These are phyloP conservation scores for Ondatra zibethicus DNA, from an alignment of 2,113 vertebrate genomes.

Conservation along the genomic window DNA sequence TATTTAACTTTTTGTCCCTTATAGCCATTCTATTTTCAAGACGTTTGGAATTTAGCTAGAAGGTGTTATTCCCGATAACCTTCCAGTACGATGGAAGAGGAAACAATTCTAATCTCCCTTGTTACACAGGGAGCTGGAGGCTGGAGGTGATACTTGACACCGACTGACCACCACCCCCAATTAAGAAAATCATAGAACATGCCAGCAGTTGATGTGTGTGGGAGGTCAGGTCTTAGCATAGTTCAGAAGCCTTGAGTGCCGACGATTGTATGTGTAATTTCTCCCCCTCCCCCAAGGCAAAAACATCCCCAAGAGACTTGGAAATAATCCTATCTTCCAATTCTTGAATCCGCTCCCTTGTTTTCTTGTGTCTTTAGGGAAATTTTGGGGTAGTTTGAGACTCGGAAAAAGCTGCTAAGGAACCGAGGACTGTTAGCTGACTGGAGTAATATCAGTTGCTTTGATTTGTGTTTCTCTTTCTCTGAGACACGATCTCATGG, in stretches of 20 bases:
- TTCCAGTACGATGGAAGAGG: neutral
- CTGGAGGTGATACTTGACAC: neutral
- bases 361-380: neutral
- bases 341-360: conserved; percentile 3
- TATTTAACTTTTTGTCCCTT: conserved; percentile 33
- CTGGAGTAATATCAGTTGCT: neutral
- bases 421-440: neutral
- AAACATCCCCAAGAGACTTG: neutral
- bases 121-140: neutral
- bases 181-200: conserved; percentile 45
- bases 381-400: conserved; percentile 10
- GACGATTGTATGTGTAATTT: neutral
- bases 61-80: neutral
- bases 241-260: neutral
- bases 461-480: neutral
- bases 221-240: neutral
- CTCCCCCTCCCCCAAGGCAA: neutral
- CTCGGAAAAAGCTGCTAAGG: neutral
- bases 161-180: neutral
- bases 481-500: neutral
- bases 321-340: neutral
- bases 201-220: neutral
- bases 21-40: neutral
- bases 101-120: too few species aligned
- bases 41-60: neutral